Conservation (phyloP, 2,797 vertebrate species). For the Acipenser ruthenus region DNA sequence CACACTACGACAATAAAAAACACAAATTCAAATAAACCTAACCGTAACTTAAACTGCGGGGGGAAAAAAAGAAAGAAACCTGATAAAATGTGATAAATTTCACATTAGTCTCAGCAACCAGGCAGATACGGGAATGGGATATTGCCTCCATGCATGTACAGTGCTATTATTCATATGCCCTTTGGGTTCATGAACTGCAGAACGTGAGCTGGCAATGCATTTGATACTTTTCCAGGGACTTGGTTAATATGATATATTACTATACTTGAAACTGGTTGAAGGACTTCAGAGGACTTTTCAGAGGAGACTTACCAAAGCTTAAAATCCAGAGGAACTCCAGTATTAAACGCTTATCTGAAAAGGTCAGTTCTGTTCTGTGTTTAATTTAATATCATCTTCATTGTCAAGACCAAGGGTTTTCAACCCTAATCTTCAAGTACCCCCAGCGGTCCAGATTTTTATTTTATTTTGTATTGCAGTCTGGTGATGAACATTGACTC, state of each 20-base stretch:
- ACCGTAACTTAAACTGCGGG: not conserved
- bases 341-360: conserved; percentile 21
- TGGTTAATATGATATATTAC: conserved; percentile 1
- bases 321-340: conserved; percentile 9
- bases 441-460: not conserved
- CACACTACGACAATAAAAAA: not conserved
- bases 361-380: conserved; percentile 18
- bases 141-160: not conserved
- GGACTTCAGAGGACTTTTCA: not conserved
- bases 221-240: not conserved
- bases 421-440: not conserved
- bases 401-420: no score
- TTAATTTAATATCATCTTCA: conserved; percentile 3
- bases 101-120: not conserved
- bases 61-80: not conserved
- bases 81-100: conserved; percentile 4
- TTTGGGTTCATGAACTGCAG: not conserved
- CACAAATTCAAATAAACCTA: not conserved
- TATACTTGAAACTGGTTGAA: not conserved
- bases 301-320: conserved; percentile 12
- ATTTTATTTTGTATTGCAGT: no score
- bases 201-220: not conserved
- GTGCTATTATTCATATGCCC: not conserved
- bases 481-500: no score
- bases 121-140: not conserved